Base-by-base conservation (phyloP, 2,888 invertebrate genomes). In the Nemapogon koenigi region DNA sequence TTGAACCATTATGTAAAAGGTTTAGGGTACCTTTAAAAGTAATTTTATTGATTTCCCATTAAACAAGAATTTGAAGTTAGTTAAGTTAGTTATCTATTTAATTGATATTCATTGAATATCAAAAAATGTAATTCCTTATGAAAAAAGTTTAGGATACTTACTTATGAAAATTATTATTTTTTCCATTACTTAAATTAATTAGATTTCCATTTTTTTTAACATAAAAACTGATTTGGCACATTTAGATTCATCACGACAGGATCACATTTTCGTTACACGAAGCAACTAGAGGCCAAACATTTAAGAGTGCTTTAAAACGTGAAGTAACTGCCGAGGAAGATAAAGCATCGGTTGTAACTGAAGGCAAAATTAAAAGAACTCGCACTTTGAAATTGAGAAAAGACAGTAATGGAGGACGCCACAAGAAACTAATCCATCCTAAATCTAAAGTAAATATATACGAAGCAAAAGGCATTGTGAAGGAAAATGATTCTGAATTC, bases 191-290 rank as follows among this genome's bases (percentile, higher is more conserved):
- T n/a, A n/a, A n/a, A n/a, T n/a, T n/a, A n/a, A n/a, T n/a, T n/a
- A n/a, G n/a, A n/a, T n/a, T n/a, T n/a, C n/a, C n/a, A n/a, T n/a
- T n/a, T n/a, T n/a, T n/a, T n/a, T n/a, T n/a, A n/a, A n/a, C n/a
- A n/a, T n/a, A n/a, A n/a, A n/a, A n/a, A n/a, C n/a, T n/a, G n/a
- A n/a, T n/a, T n/a, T n/a, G n/a, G n/a, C n/a, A n/a, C n/a, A n/a
- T n/a, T n/a, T 51, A 76, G 76, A 66, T 76, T 44, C 76, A 76
- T 40, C 76, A 72, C 48, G 76, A 76, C 43, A 56, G 76, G 40
- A 75, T 76, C 19, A 75, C 76, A 1, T 76, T 73, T 45, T 73
- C 76, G 0, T 50, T 76, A 2, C 73, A 75, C 49, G 76, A 76
- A 45, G 75, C 76, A 1, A 57, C 63, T 0, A 59, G 76, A 3